phyloP scores from a whole-genome alignment of 2,113 vertebrate genomes.

The Oreochromis spilurus region DNA sequence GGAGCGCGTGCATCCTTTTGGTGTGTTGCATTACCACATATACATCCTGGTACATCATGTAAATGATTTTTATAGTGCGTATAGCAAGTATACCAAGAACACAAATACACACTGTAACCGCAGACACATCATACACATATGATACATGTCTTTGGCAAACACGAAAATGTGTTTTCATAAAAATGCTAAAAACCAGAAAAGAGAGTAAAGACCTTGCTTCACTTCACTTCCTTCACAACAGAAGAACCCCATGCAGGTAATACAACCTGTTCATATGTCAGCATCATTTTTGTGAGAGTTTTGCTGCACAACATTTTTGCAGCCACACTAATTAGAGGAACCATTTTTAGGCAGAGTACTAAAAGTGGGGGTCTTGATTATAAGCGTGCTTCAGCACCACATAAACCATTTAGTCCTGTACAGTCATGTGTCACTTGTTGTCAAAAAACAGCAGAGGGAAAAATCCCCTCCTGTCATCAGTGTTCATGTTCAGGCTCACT shows the following conservation, averaged over 20 bases:
- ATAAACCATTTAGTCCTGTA: not conserved
- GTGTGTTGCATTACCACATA: not conserved
- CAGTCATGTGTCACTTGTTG: not conserved
- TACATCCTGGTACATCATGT: not conserved
- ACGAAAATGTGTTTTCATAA: not conserved
- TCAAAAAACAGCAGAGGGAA: conserved; percentile 6
- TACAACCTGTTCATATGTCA: not conserved
- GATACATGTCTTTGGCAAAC: not conserved
- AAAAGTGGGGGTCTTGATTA: not conserved
- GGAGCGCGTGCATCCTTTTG: not conserved
- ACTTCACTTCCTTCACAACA: not conserved
- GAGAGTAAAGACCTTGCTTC: not conserved
- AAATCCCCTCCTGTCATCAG: conserved; percentile 7
- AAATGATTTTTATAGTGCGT: not conserved
- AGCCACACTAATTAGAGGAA: not conserved
- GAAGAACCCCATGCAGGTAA: not conserved
- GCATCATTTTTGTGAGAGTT: not conserved
- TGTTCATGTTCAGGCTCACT: not conserved
- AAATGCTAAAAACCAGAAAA: not conserved
- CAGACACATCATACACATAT: not conserved
- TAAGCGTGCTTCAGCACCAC: not conserved
- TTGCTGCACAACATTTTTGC: not conserved
- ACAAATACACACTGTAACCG: not conserved
- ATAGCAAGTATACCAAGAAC: not conserved
- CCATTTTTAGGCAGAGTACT: not conserved